Evolutionary conservation across 1,140 invertebrate genomes (phyloP), one percentile per base, ranked within the genome.

Genomic region (Meloidogyne exigua): DNA sequence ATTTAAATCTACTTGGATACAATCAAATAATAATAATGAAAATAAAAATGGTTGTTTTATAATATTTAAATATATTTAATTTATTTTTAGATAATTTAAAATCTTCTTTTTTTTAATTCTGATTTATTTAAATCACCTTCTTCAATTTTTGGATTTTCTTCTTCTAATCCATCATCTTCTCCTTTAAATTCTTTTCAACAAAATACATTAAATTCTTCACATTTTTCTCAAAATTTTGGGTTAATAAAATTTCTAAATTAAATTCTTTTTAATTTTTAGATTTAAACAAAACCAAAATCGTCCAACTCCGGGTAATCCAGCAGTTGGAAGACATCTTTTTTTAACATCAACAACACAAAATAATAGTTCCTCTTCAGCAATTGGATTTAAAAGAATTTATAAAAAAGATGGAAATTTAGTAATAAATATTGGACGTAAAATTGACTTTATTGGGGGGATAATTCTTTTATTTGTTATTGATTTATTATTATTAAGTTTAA

Each of bases 391-490:
- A 57, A 2, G 18, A 57, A 57, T 57, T n/a, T 15, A 57, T 57
- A n/a, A 57, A 57, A 49, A 49, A 18, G 49, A 57, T n/a, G 18
- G 18, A n/a, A 57, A n/a, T 57, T 57, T 57, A 57, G 18, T 18
- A 15, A 5, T 18, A 44, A 62, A 72, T 21, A 32, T 73, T 63
- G 71, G 44, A 62, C 4, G 21, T 18, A 73, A 73, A 36, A 36
- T 36, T 13, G 71, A 73, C 39, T 73, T 73, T 64, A 49, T 73
- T 28, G 71, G 71, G 26, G 71, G 21, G 23, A 39, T 64, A 23
- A 4, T 73, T 26, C 49, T 73, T 62, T 65, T 73, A 36, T 73
- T 73, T 73, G 49, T 73, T 32, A n/a, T 73, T 21, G 25, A 73
- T 63, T 36, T 73, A 39, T 65, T 73, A 65, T 57, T 73, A 65